These are phyloP conservation scores for Bubo bubo DNA, from an alignment of 2,113 vertebrate species.

Conservation along the genomic window DNA sequence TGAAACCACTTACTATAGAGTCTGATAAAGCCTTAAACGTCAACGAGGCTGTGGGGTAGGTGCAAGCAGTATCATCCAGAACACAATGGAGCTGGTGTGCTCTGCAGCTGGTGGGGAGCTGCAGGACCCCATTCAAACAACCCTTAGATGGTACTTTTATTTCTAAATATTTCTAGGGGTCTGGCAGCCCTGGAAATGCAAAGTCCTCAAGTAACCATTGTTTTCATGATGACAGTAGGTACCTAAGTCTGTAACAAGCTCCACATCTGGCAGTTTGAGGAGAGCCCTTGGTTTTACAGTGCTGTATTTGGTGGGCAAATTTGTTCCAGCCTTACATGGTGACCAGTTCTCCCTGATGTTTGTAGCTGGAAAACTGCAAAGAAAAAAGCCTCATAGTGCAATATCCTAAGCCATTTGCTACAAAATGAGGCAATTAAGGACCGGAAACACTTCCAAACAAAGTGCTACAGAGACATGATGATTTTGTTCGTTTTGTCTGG, in stretches of 20 bases:
- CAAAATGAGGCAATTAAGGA: not conserved
- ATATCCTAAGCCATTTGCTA: not conserved
- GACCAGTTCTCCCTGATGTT: not conserved
- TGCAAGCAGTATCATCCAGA: not conserved
- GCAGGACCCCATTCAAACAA: not conserved
- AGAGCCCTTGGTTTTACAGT: not conserved
- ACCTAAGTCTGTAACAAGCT: not conserved
- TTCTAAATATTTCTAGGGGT: no score
- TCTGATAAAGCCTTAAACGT: not conserved
- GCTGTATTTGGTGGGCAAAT: not conserved
- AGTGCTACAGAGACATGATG: not conserved
- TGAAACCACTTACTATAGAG: not conserved
- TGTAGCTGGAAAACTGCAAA: not conserved
- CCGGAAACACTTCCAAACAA: not conserved
- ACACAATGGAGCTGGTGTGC: rapidly evolving
- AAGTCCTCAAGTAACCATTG: not conserved
- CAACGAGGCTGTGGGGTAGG: not conserved
- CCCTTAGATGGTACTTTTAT: not conserved
- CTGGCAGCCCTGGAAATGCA: not conserved
- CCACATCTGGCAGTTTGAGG: not conserved
- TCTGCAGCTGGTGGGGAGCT: not conserved
- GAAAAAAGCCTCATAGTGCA: not conserved
- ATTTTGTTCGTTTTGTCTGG: constrained; percentile 1
- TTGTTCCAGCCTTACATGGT: not conserved
- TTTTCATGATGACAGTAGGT: not conserved